Evolutionary conservation across 2,797 vertebrate species (phyloP).

Genomic region (Sciurus vulgaris): DNA sequence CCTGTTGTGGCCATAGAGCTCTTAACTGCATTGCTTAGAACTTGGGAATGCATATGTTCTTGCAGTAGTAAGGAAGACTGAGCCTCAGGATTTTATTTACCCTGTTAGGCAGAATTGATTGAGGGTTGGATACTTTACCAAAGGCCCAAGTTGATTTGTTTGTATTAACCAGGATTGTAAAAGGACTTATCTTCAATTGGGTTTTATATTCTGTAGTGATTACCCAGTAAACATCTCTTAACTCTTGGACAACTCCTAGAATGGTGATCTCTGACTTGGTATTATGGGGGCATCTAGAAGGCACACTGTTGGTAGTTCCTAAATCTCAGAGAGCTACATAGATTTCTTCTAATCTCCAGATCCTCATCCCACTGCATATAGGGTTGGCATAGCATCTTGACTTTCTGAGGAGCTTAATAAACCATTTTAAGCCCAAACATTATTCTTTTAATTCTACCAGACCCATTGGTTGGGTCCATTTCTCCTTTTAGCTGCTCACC

Average conservation of each 20-base stretch:
- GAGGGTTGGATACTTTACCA: conserved; percentile 46
- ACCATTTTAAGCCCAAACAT: conserved; percentile 6
- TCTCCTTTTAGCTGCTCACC: conserved; percentile 13
- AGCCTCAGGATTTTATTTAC: conserved; percentile 57
- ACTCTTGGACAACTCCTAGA: conserved; percentile 29
- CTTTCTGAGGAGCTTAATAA: background rate
- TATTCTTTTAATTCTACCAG: background rate
- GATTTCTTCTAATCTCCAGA: background rate
- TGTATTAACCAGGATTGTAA: conserved; percentile 28
- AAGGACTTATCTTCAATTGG: conserved; percentile 55
- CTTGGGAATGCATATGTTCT: conserved; percentile 48
- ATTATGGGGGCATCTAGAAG: background rate
- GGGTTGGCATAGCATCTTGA: background rate
- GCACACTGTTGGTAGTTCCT: background rate
- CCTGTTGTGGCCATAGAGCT: conserved; percentile 39
- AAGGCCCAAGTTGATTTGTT: conserved; percentile 53
- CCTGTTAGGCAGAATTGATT: conserved; percentile 59
- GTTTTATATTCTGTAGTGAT: background rate
- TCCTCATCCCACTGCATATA: background rate
- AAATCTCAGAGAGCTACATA: background rate
- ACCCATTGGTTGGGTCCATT: conserved; percentile 42
- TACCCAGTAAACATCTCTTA: conserved; percentile 1
- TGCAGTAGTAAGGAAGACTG: conserved; percentile 39
- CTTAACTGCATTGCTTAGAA: conserved; percentile 40
- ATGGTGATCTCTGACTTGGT: conserved; percentile 17